Evolutionary conservation across 1,140 invertebrate genomes (phyloP).

Genomic region (Drosophila mojavensis): DNA sequence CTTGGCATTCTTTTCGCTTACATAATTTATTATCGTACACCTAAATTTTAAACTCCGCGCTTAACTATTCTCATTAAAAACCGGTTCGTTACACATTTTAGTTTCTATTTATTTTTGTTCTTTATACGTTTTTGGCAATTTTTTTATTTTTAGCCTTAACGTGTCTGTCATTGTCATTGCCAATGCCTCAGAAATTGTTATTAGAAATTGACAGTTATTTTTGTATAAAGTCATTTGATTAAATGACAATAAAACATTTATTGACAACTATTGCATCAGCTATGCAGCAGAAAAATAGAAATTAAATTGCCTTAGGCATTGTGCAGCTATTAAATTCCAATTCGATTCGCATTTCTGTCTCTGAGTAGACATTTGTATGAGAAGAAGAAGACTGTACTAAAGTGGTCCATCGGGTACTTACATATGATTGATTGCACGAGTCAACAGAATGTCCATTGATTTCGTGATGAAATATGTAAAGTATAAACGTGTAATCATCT

Average conservation of each 20-base stretch:
- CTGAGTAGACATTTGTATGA: too few relatives aligned
- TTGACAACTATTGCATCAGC: conserved; percentile 54
- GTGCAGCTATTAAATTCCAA: conserved; percentile 4
- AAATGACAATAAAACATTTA: conserved; percentile 35
- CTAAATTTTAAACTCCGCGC: conserved; percentile 57
- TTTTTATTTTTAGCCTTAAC: conserved; percentile 18
- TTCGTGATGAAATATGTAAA: too few relatives aligned
- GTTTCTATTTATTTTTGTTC: conserved; percentile 23
- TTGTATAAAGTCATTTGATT: conserved; percentile 2
- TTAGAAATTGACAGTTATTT: conserved; percentile 4
- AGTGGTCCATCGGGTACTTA: too few relatives aligned
- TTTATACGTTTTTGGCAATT: conserved; percentile 16
- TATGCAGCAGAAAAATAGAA: conserved; percentile 9
- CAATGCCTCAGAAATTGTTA: conserved; percentile 24
- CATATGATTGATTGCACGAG: too few relatives aligned
- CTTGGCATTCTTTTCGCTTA: conserved; percentile 39
- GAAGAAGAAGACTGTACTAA: too few relatives aligned
- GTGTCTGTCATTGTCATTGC: conserved; percentile 40
- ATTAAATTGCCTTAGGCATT: conserved; percentile 5
- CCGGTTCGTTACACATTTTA: conserved; percentile 58
- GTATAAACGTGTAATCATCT: too few relatives aligned
- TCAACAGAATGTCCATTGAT: too few relatives aligned
- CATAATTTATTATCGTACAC: conserved; percentile 24
- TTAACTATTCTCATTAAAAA: conserved; percentile 42
- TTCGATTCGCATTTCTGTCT: too few relatives aligned